Evolutionary conservation across 2,113 vertebrate species (phyloP), one percentile per base, ranked within the genome.

Genomic region (Otolemur garnettii): DNA sequence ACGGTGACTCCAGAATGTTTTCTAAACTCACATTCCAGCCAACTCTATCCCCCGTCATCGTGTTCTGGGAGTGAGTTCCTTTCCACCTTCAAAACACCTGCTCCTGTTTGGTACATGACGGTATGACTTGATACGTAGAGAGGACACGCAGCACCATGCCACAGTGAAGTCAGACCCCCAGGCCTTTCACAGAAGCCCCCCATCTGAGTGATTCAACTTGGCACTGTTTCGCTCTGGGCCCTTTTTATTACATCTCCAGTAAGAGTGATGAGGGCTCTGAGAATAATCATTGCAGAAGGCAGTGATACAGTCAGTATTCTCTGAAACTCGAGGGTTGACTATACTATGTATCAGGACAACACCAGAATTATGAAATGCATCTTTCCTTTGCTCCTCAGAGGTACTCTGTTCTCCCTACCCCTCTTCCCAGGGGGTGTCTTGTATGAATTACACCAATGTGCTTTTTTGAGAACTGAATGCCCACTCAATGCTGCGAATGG

Each of bases 401-500:
- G 38, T 4, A 38, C 38, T 38, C 38, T 38, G 38, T 50, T 17
- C 14, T 7, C 24, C 12, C 18, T 82, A 24, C 38, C 38, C 38
- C 38, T 38, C 38, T n/a, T 7, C 33, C 55, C 4, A 33, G 9
- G 9, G 69, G 35, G 9, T 57, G 7, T 28, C 10, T 26, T 50
- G 3, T 6, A 5, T 11, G 19, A 1, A 38, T 4, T 7, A 21
- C 1, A 5, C 26, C 11, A 77, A 5, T 1, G 7, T 30, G 38
- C 0, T 19, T 18, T 19, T 50, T 17, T 3, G 22, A 68, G 10
- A 10, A 9, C 18, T 38, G 59, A 5, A 14, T 68, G 35, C 17
- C 35, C 26, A 6, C 2, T 35, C 1, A 35, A 3, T 4, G 0
- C 21, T 75, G 33, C 42, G 26, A 11, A 0, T 33, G 10, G n/a